phyloP scores from a whole-genome alignment of 2,113 vertebrate species.

The Cavia porcellus region DNA sequence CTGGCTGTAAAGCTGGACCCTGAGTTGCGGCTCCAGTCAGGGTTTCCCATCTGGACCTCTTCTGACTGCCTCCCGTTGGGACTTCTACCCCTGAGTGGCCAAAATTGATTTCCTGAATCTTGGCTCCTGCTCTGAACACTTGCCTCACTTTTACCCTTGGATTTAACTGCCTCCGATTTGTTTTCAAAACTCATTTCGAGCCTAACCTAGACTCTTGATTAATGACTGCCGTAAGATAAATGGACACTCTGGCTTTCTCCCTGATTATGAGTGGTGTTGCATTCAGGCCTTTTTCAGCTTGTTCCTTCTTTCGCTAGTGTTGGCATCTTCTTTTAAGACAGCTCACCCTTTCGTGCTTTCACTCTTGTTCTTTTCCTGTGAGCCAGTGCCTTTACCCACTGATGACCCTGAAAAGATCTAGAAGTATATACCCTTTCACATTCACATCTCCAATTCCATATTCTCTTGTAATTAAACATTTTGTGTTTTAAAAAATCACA shows the following conservation, averaged over 20 bases:
- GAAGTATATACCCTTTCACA: not conserved
- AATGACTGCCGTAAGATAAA: not conserved
- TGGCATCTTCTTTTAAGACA: not conserved
- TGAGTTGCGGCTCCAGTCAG: not conserved
- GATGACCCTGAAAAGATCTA: not conserved
- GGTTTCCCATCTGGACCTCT: not conserved
- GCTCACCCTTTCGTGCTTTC: not conserved
- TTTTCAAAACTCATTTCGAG: not conserved
- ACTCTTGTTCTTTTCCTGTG: not conserved
- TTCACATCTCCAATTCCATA: constrained; percentile 27
- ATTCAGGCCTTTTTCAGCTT: not conserved
- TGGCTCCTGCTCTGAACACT: not conserved
- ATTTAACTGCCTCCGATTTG: not conserved
- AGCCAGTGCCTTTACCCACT: not conserved
- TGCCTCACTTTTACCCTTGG: not conserved
- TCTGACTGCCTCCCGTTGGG: not conserved
- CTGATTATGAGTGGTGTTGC: not conserved
- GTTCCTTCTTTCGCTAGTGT: not conserved
- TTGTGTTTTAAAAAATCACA: not conserved
- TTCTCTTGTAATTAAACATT: not conserved
- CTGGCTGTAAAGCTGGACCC: not conserved
- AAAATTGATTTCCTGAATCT: not conserved
- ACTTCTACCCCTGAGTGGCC: not conserved
- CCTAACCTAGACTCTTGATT: not conserved
- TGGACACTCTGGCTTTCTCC: not conserved